These are phyloP conservation scores for Tipula helvola DNA, from an alignment of 2,888 invertebrate species.

Conservation along the genomic window DNA sequence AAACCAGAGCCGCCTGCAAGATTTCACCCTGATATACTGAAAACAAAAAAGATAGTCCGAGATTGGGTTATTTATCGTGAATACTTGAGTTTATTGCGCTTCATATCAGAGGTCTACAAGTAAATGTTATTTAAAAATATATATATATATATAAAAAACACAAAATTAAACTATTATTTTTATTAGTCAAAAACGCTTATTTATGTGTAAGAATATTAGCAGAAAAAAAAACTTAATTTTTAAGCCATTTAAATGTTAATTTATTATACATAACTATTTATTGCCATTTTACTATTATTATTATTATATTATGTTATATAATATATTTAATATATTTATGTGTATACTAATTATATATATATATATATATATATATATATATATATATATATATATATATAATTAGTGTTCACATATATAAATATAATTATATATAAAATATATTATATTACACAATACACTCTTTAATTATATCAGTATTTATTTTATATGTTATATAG, in stretches of 20 bases:
- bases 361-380: too few species aligned
- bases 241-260: background rate
- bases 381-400: too few species aligned
- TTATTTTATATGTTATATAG: background rate
- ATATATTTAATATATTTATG: too few species aligned
- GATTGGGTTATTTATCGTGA: background rate
- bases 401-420: too few species aligned
- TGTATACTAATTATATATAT: too few species aligned
- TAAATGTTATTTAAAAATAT: background rate
- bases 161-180: background rate
- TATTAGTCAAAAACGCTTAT: constrained; percentile 4
- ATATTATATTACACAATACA: background rate
- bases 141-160: background rate
- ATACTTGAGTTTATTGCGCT: background rate
- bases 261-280: background rate
- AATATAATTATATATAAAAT: too few species aligned
- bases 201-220: background rate
- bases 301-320: background rate
- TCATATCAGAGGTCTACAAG: background rate
- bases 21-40: background rate
- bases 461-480: background rate
- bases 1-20: background rate
- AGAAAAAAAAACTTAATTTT: background rate
- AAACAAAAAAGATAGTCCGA: background rate
- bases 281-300: background rate